A percentile compares a stretch with the other conserved stretches of the same genome.
Conservation (phyloP, 2,113 vertebrate species). For the Mormoops blainvillei region DNA sequence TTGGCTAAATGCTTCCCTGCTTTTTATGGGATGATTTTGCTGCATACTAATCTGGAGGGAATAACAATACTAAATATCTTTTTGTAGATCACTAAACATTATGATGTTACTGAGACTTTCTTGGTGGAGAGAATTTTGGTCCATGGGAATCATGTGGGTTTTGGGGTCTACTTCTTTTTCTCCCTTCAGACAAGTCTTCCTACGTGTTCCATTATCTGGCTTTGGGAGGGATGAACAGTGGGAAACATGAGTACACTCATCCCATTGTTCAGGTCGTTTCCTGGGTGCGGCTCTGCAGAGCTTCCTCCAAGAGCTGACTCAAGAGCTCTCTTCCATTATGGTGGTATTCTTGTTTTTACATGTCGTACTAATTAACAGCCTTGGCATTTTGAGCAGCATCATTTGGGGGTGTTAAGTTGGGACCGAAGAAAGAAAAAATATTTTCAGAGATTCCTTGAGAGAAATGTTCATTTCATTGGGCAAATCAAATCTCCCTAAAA, state of each 20-base stretch:
- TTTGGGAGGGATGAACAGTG: neutral
- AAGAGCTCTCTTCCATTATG: slow-evolving; percentile 48
- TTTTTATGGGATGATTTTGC: slow-evolving; percentile 19
- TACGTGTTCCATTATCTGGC: slow-evolving; percentile 18
- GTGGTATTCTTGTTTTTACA: slow-evolving; percentile 61
- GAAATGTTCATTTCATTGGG: slow-evolving; percentile 17
- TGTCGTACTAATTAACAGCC: slow-evolving; percentile 10
- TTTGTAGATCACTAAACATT: neutral
- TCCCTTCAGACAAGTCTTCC: slow-evolving; percentile 46
- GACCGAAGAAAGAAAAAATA: slow-evolving; percentile 43
- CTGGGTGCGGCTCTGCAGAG: slow-evolving; percentile 59
- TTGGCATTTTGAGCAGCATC: slow-evolving; percentile 30
- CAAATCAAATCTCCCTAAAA: neutral
- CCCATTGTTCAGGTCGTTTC: slow-evolving; percentile 58
- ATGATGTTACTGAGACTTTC: slow-evolving; percentile 5
- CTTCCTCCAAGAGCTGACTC: slow-evolving; percentile 62
- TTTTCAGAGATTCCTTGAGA: slow-evolving; percentile 36
- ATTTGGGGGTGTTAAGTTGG: slow-evolving; percentile 34
- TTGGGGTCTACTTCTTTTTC: slow-evolving; percentile 35
- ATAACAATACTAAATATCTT: neutral
- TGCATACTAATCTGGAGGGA: neutral
- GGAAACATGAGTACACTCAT: slow-evolving; percentile 19
- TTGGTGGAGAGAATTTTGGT: slow-evolving; percentile 28
- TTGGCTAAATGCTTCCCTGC: neutral
- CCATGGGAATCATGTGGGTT: slow-evolving; percentile 42